Base-by-base conservation (phyloP, 1,140 invertebrate genomes). In the Caenorhabditis elegans region DNA sequence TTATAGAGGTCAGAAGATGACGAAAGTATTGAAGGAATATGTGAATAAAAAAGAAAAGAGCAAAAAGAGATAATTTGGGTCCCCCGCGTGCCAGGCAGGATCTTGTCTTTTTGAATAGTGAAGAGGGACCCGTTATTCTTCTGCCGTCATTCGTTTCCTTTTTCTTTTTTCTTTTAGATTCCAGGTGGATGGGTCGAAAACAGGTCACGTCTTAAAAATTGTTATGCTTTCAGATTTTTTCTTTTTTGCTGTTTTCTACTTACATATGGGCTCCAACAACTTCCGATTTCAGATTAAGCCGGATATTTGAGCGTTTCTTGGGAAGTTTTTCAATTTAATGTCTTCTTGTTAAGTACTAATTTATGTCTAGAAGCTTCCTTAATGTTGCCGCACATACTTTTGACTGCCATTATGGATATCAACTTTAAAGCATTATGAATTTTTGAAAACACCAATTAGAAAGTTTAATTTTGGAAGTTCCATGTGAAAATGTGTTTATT, bases 61-160 rank as follows among this genome's bases (percentile, higher is more conserved):
- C 11, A 22, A 31, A 60, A 60, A 8, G 26, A 28, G 60, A 70
- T 70, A 70, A 70, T 70, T 70, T 70, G 34, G 60, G 60, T 39
- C 60, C 28, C 28, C 34, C 26, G 28, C 34, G 60, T 70, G 60
- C 60, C 60, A 70, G 60, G 26, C 60, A 70, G 19, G 60, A 70
- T 39, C 34, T 70, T 70, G 60, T 70, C 31, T 60, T 60, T 22
- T 60, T n/a, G n/a, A n/a, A n/a, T 24, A 8, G 8, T 60, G 26
- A 60, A 60, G 31, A 60, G 60, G 34, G 2, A 31, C 60, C 60
- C 51, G 39, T 43, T 43, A 8, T 24, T 15, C 51, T 3, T 34
- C 13, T 60, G 53, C 53, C 60, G 60, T 70, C 60, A 70, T 43
- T 70, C 60, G 60, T 39, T 70, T 70, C 60, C 60, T 70, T n/a